phyloP scores from a whole-genome alignment of 2,797 vertebrate species.

The Phoxinus dragarum region DNA sequence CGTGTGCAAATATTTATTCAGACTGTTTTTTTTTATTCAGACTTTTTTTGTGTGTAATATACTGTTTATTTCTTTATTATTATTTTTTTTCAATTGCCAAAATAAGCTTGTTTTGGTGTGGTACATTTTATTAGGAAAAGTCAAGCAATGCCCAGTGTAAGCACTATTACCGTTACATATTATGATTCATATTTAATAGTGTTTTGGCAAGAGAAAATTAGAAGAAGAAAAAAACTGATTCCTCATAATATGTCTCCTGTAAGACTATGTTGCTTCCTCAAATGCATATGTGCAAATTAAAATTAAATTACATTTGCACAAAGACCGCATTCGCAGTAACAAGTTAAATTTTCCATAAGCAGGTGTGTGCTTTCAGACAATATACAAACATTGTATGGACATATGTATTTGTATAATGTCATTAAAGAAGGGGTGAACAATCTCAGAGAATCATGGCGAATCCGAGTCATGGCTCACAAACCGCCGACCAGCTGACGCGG shows the following conservation, averaged over 20 bases:
- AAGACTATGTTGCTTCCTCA: not conserved
- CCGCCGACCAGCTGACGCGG: conserved; percentile 9
- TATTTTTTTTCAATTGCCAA: conserved; percentile 19
- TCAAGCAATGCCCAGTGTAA: conserved; percentile 26
- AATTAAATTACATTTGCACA: not conserved
- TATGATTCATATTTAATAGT: conserved; percentile 23
- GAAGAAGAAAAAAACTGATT: not conserved
- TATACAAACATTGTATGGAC: not conserved
- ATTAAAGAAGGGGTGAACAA: not conserved
- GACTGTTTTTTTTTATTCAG: not conserved
- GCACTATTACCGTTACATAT: conserved; percentile 15
- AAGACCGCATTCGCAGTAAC: not conserved
- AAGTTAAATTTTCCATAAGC: not conserved
- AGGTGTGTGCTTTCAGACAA: conserved; percentile 23
- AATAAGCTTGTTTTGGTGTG: conserved; percentile 27
- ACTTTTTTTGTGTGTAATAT: not conserved
- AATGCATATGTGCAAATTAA: not conserved
- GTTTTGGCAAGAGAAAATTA: not conserved
- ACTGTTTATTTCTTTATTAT: conserved; percentile 11
- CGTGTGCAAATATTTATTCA: conserved; percentile 66
- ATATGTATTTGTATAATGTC: conserved; percentile 6
- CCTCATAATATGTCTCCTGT: not conserved
- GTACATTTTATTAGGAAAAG: conserved; percentile 17
- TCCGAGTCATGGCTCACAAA: conserved; percentile 30
- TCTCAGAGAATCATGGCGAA: not conserved